Evolutionary conservation across 2,888 invertebrate genomes (phyloP), one percentile per base, ranked within the genome.

Genomic region (Yponomeuta cagnagella): DNA sequence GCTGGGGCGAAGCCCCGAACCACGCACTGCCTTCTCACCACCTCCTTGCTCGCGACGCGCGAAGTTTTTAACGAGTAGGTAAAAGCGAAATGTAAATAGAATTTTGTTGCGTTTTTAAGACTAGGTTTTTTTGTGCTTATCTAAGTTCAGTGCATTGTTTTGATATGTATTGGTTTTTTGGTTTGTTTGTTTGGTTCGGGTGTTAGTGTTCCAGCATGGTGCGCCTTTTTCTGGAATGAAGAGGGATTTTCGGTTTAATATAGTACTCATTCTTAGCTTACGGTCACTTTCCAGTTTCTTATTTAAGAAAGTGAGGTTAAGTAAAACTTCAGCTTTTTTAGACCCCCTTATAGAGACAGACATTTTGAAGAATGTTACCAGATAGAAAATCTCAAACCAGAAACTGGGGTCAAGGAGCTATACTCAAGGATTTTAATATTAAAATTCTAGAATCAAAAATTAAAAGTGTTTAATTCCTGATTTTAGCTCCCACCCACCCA

Each of bases 221-320:
- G 91, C 85, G 88, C 83, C 80, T 75, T 76, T 75, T 76, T 80
- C 91, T 90, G 90, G 8, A 89, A 90, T 85, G 15, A 89, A 87
- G n/a, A n/a, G 67, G 37, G 15, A 5, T 15, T 58, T 15, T 58
- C 33, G 33, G 33, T 15, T 58, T 58, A 58, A 15, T 15, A 4
- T 5, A 15, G 52, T 58, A 3, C 5, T 15, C 52, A 58, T 12
- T 58, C 3, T 58, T 58, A 43, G 8, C 43, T 43, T 43, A 43
- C 43, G 9, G 43, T 9, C 8, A 8, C 43, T 6, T 43, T 8
- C 43, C 43, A 43, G 43, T 43, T 43, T 43, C 43, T 58, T 3
- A 58, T 58, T 58, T 58, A 15, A 15, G 52, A 58, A 6, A 12
- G 52, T 15, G 52, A 58, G 12, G 12, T 58, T 43, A 8, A 8